phyloP scores from a whole-genome alignment of 1,140 invertebrate genomes.

The Pseudomyrmex flavicornis region DNA sequence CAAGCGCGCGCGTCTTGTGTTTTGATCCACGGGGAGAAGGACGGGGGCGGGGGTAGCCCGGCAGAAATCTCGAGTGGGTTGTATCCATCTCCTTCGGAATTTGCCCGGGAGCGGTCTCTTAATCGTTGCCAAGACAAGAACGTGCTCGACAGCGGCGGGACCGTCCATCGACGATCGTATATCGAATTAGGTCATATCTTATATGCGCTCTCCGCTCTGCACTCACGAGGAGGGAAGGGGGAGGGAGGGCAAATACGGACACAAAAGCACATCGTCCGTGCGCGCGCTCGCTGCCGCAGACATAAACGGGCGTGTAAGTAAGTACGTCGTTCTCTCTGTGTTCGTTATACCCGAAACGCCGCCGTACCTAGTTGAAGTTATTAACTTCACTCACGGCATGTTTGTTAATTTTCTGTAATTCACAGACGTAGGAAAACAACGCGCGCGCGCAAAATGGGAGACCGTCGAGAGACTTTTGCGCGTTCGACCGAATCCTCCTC shows the following conservation, averaged over 20 bases:
- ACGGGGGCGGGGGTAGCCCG: too few relatives aligned
- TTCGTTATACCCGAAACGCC: conserved; percentile 12
- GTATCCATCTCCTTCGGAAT: conserved; percentile 28
- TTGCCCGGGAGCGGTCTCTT: conserved; percentile 48
- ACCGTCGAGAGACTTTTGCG: background rate
- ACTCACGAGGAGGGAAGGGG: background rate
- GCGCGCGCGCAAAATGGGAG: conserved; percentile 17
- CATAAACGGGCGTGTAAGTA: background rate
- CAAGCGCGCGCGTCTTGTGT: background rate
- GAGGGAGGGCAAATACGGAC: background rate
- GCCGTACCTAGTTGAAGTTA: conserved; percentile 23
- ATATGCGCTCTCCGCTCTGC: background rate
- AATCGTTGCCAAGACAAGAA: conserved; percentile 59
- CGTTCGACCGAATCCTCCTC: background rate
- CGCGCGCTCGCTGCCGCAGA: background rate
- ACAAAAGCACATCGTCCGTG: conserved; percentile 20
- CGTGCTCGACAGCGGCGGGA: conserved; percentile 15
- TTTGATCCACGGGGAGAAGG: background rate
- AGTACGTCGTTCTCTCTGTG: background rate
- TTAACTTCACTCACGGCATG: conserved; percentile 35
- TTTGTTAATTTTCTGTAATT: conserved; percentile 46
- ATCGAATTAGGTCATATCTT: conserved; percentile 60
- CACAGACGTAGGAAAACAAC: conserved; percentile 8
- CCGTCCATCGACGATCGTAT: conserved; percentile 58
- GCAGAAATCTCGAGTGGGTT: background rate